Conservation (phyloP, 2,113 vertebrate genomes). For the Canis aureus region DNA sequence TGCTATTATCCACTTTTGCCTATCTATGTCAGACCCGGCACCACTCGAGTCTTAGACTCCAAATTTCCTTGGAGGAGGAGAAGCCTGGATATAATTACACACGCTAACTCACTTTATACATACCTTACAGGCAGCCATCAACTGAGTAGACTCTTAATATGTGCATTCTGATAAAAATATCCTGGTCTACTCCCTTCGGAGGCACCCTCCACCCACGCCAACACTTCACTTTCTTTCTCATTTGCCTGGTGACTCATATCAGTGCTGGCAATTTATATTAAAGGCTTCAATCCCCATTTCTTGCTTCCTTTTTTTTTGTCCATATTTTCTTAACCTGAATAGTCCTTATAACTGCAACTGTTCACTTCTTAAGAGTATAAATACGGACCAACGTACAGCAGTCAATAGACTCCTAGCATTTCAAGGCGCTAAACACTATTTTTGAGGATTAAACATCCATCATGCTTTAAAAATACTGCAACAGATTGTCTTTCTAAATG, state of each 20-base stretch:
- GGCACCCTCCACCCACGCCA: constrained; percentile 67
- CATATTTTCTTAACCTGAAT: constrained; percentile 55
- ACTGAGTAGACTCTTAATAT: constrained; percentile 66
- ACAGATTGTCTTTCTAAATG: constrained; percentile 62
- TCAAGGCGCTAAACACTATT: constrained; percentile 2
- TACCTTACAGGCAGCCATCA: constrained; percentile 25
- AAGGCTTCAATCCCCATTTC: constrained; percentile 63
- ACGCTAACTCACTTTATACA: neutral
- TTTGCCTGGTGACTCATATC: constrained; percentile 80
- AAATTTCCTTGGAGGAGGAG: neutral
- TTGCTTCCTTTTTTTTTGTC: constrained; percentile 25
- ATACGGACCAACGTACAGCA: neutral
- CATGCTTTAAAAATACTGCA: constrained; percentile 69
- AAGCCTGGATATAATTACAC: constrained; percentile 12
- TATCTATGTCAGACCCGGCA: neutral
- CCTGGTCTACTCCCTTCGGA: constrained; percentile 60
- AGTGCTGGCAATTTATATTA: constrained; percentile 69
- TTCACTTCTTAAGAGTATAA: constrained; percentile 4
- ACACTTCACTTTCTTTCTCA: constrained; percentile 69
- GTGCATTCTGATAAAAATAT: constrained; percentile 79
- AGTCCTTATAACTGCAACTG: neutral
- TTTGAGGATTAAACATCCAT: constrained; percentile 66
- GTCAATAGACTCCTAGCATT: constrained; percentile 1
- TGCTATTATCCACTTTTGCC: neutral
- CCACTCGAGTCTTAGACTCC: constrained; percentile 7